Conservation (phyloP, 1,140 invertebrate genomes). For the Doryteuthis pealeii region DNA sequence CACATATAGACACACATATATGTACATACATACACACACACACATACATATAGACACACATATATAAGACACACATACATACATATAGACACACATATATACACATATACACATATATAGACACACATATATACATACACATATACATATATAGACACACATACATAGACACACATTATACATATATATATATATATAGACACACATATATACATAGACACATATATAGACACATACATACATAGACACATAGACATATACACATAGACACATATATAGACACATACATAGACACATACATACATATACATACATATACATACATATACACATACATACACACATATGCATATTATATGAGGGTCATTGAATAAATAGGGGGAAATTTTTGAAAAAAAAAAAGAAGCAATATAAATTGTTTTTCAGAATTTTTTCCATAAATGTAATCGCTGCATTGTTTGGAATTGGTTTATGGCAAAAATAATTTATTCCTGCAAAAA, state of each 20-base stretch:
- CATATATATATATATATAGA: background rate
- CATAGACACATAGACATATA: background rate
- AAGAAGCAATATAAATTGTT: too few species aligned
- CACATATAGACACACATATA: background rate
- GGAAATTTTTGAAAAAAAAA: too few species aligned
- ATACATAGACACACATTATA: background rate
- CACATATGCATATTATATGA: background rate
- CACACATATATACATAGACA: background rate
- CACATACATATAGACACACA: background rate
- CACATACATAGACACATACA: background rate
- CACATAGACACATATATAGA: background rate
- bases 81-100: background rate
- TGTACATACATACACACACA: background rate
- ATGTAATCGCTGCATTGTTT: too few species aligned
- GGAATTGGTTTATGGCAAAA: too few species aligned
- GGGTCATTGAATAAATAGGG: background rate
- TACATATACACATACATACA: background rate
- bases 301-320: background rate
- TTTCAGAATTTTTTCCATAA: too few species aligned
- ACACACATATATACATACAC: background rate
- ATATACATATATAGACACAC: background rate
- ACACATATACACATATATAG: background rate
- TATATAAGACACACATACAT: background rate
- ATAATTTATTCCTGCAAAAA: too few species aligned
- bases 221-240: background rate